These are phyloP conservation scores for Callospermophilus lateralis DNA, from an alignment of 2,113 vertebrate genomes.

Conservation along the genomic window DNA sequence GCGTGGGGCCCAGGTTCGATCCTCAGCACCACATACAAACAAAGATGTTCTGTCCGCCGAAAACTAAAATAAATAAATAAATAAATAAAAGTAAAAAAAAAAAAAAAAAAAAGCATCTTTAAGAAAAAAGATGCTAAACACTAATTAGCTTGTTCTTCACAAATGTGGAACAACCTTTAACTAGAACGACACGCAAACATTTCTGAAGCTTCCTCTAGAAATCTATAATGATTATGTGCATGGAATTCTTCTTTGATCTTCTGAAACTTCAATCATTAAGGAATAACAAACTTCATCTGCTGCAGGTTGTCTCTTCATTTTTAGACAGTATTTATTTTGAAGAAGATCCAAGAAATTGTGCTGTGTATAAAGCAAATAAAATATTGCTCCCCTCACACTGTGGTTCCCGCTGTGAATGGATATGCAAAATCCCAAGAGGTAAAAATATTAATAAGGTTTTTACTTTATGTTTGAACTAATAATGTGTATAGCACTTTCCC, in stretches of 20 bases:
- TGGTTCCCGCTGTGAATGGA: slow-evolving; percentile 93
- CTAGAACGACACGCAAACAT: not conserved
- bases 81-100: too few species aligned
- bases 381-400: slow-evolving; percentile 90
- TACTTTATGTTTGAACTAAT: not conserved
- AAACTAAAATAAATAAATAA: too few species aligned
- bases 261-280: slow-evolving; percentile 53
- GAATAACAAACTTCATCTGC: slow-evolving; percentile 79
- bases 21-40: too few species aligned
- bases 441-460: slow-evolving; percentile 58
- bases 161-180: slow-evolving; percentile 33
- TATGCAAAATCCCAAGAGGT: slow-evolving; percentile 97
- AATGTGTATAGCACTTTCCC: not conserved
- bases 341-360: slow-evolving; percentile 92
- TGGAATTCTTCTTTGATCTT: slow-evolving; percentile 33
- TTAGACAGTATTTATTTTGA: slow-evolving; percentile 91
- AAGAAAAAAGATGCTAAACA: not conserved
- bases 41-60: too few species aligned
- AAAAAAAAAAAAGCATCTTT: too few species aligned
- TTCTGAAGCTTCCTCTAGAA: slow-evolving; percentile 52
- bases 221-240: not conserved
- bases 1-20: too few species aligned
- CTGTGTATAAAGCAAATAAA: slow-evolving; percentile 91
- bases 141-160: slow-evolving; percentile 23
- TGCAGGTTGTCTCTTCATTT: slow-evolving; percentile 94